phyloP scores from a whole-genome alignment of 2,888 invertebrate genomes.

The Lottia scabra region DNA sequence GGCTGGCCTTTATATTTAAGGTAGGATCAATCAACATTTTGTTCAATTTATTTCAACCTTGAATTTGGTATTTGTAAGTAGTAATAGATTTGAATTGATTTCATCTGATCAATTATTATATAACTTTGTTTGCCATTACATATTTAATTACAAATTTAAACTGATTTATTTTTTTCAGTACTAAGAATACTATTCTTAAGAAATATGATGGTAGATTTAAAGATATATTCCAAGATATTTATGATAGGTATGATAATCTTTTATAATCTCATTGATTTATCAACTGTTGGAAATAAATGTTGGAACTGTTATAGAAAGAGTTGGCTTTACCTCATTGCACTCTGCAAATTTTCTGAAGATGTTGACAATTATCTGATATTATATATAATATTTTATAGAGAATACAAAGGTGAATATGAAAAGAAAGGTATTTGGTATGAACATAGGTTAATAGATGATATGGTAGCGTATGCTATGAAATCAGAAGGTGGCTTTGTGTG shows the following conservation, averaged over 20 bases:
- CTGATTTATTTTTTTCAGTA: conserved; percentile 72
- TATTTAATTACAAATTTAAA: too few relatives aligned
- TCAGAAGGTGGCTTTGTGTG: conserved; percentile 98
- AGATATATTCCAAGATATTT: conserved; percentile 96
- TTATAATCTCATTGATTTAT: too few relatives aligned
- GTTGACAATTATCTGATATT: too few relatives aligned
- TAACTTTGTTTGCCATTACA: too few relatives aligned
- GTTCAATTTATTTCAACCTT: not conserved
- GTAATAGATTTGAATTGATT: too few relatives aligned
- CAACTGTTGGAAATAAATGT: too few relatives aligned
- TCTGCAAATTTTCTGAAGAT: too few relatives aligned
- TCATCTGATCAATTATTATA: too few relatives aligned
- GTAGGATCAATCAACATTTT: conserved; percentile 40
- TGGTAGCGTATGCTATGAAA: conserved; percentile 98
- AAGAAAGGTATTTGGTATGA: conserved; percentile 95
- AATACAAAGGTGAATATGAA: conserved; percentile 88
- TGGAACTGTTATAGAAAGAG: too few relatives aligned
- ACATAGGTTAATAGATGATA: conserved; percentile 97
- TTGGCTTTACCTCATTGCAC: too few relatives aligned
- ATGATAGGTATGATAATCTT: conserved; percentile 75
- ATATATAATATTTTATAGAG: too few relatives aligned
- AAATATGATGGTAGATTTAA: conserved; percentile 96
- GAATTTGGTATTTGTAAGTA: too few relatives aligned
- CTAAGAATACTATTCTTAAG: conserved; percentile 97
- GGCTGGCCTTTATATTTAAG: conserved; percentile 90